Evolutionary conservation across 2,888 invertebrate genomes (phyloP), one percentile per base, ranked within the genome.

Genomic region (Cistogaster globosa): DNA sequence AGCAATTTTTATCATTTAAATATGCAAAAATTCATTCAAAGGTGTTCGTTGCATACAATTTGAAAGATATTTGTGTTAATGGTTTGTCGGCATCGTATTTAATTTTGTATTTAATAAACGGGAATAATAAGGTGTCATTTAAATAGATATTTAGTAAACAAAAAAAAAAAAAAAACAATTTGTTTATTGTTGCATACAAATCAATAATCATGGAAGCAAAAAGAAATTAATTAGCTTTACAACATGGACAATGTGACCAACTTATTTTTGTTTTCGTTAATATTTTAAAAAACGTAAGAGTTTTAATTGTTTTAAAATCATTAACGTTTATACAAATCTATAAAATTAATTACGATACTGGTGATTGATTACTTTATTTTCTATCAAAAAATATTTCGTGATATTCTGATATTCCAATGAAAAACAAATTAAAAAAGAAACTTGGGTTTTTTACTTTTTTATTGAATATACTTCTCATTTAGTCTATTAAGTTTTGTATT

Each of bases 21-120:
- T 85, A 82, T 85, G 82, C 75, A 82, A 82, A 85, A 85, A 68
- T 62, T 65, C 63, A 22, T 26, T 63, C 9, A 71, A 42, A 55
- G 32, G 60, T 62, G n/a, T 83, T 57, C 67, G n/a, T 83, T 57
- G 18, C 48, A 11, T 55, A 38, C 8, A 9, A 69, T 75, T 79
- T 65, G 42, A 57, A 57, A 63, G 12, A 65, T 22, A 38, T 26
- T 58, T 36, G 16, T 5, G 16, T 57, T 58, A 26, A 55, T 78
- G 8, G 5, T 38, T 55, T 55, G 48, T 57, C 20, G 63, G 63
- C 32, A 48, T 60, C n/a, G 8, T 20, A 20, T 58, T 32, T 7
- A 20, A 45, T 74, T 38, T 42, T 12, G 48, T 80, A 58, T 58
- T 18, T 42, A 53, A 68, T 16, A 69, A 18, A 14, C n/a, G 36